A percentile compares a stretch with the other conserved stretches of the same genome.
Evolutionary conservation across 2,113 vertebrate species (phyloP).

Genomic region (Lynx canadensis): DNA sequence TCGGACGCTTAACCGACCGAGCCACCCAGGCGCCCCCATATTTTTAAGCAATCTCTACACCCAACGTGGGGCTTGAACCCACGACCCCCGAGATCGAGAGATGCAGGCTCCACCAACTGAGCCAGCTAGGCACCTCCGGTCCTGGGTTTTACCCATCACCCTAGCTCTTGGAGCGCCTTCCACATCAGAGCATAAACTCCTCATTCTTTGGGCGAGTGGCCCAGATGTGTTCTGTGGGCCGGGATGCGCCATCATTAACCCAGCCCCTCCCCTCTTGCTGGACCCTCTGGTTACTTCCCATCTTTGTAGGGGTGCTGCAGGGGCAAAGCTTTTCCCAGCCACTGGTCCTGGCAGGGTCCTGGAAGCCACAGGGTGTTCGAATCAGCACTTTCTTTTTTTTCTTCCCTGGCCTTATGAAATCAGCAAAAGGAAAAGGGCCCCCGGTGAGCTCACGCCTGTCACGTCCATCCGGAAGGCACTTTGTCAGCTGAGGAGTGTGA

Average conservation of each 20-base stretch:
- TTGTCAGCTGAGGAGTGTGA: neutral
- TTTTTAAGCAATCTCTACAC: neutral
- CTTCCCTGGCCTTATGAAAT: neutral
- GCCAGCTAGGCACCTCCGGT: neutral
- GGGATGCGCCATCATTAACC: rapidly evolving
- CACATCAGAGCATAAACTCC: neutral
- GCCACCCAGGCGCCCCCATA: too few relatives aligned
- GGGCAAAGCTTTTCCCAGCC: neutral
- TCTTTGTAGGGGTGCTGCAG: neutral
- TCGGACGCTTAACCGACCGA: too few relatives aligned
- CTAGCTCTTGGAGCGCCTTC: neutral
- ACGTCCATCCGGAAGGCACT: neutral
- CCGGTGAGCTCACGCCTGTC: neutral
- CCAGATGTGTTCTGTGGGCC: neutral
- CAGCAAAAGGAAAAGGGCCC: neutral
- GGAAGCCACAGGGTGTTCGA: neutral
- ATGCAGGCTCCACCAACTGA: neutral
- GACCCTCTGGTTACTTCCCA: rapidly evolving
- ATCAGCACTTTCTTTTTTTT: neutral
- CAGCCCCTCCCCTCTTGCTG: neutral
- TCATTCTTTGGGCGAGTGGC: neutral
- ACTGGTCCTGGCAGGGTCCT: neutral
- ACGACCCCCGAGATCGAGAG: neutral
- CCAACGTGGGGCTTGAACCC: neutral
- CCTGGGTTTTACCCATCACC: neutral